Evolutionary conservation across 2,888 invertebrate genomes (phyloP).

Genomic region (Thalpophila matura): DNA sequence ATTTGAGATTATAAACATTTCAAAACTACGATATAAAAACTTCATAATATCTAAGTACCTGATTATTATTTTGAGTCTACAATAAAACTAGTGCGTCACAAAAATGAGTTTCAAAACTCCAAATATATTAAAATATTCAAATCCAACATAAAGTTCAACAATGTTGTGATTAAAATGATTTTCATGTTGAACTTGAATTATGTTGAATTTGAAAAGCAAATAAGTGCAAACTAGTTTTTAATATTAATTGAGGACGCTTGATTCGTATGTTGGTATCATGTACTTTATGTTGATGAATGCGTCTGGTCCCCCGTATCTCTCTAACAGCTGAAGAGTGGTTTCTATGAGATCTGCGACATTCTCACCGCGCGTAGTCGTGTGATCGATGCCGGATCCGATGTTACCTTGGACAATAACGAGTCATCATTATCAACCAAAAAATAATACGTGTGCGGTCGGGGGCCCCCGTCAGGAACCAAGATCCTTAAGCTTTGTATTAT

Average conservation of each 20-base stretch:
- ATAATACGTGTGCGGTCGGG: no score
- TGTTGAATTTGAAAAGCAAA: constrained; percentile 30
- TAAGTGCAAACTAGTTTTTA: constrained; percentile 12
- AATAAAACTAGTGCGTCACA: constrained; percentile 12
- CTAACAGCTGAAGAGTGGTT: constrained; percentile 97
- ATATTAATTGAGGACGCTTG: constrained; percentile 94
- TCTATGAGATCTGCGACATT: constrained; percentile 97
- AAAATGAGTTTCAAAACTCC: constrained; percentile 24
- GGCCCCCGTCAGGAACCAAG: no score
- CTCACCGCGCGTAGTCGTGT: constrained; percentile 95
- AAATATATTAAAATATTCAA: constrained; percentile 16
- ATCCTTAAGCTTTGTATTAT: no score
- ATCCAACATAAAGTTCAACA: constrained; percentile 20
- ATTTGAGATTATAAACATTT: constrained; percentile 20
- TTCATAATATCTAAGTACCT: constrained; percentile 8
- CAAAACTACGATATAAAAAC: constrained; percentile 17
- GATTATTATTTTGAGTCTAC: constrained; percentile 18
- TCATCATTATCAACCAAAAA: not conserved
- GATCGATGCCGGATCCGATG: constrained; percentile 97
- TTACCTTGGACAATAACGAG: constrained; percentile 92
- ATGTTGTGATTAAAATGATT: constrained; percentile 14
- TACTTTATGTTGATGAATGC: constrained; percentile 99
- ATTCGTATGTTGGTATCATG: constrained; percentile 99
- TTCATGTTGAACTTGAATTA: constrained; percentile 12
- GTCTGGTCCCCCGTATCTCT: constrained; percentile 98